phyloP scores from a whole-genome alignment of 2,113 vertebrate genomes.

The Ovis aries region ARS-UI_Ramb_v3.0 NC_056056.1:42051001-42051500 shows the following conservation, averaged over 20 bases:
- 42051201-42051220: neutral
- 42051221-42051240: neutral
- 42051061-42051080: neutral
- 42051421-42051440: neutral
- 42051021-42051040: constrained; percentile 1
- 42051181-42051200: neutral
- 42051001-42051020: neutral
- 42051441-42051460: neutral
- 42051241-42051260: neutral
- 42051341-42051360: neutral
- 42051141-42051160: neutral
- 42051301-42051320: neutral
- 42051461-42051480: neutral
- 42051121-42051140: neutral
- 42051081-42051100: neutral
- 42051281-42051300: neutral
- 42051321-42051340: neutral
- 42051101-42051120: neutral
- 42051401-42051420: neutral
- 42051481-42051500: neutral
- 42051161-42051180: neutral
- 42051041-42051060: neutral
- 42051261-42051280: neutral
- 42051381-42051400: neutral
- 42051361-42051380: neutral